These are phyloP conservation scores for Serilophus lunatus DNA, from an alignment of 2,113 vertebrate species.

Conservation along the genomic window DNA sequence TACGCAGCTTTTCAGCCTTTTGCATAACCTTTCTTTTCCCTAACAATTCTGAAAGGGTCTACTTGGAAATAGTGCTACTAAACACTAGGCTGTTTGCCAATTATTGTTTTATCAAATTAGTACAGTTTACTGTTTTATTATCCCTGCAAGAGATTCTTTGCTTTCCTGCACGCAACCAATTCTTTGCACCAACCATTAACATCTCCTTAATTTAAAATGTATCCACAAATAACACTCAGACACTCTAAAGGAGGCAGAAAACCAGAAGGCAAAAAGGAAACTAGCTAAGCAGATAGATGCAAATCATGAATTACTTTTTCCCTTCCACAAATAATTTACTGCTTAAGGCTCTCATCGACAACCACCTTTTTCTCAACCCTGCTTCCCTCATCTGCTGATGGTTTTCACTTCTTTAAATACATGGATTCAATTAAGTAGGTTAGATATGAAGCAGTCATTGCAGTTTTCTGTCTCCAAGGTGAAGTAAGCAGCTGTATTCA, in stretches of 20 bases:
- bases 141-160: neutral
- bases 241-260: neutral
- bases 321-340: neutral
- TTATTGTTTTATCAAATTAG: neutral
- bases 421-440: slow-evolving; percentile 11
- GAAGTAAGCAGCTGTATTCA: neutral
- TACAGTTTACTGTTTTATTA: neutral
- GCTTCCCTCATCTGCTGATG: neutral
- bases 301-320: slow-evolving; percentile 1
- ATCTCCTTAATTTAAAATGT: neutral
- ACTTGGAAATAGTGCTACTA: neutral
- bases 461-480: neutral
- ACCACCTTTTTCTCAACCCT: neutral
- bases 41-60: neutral
- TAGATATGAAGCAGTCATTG: neutral
- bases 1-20: neutral
- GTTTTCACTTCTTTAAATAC: slow-evolving; percentile 27
- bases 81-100: neutral
- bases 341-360: neutral
- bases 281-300: neutral
- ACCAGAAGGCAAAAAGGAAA: neutral
- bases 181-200: neutral
- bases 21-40: neutral
- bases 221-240: neutral
- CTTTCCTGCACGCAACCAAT: neutral